These are phyloP conservation scores for Podargus strigoides DNA, from an alignment of 2,797 vertebrate genomes.

Conservation along the genomic window DNA sequence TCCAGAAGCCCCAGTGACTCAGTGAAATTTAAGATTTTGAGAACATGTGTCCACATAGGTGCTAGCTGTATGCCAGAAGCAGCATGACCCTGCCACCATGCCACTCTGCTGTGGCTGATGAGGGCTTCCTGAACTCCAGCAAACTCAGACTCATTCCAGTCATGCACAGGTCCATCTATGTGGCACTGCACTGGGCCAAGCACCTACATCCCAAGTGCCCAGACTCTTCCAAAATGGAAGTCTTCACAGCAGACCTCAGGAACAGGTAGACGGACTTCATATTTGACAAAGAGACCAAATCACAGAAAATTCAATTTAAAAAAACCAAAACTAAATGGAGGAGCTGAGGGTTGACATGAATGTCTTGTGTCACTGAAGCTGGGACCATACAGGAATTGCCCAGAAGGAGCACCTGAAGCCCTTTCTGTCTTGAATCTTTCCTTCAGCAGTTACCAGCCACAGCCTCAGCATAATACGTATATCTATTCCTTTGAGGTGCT, in stretches of 20 bases:
- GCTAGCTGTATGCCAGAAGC: background rate
- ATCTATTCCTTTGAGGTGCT: background rate
- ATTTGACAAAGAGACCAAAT: background rate
- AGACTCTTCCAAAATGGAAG: background rate
- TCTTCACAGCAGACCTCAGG: background rate
- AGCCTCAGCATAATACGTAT: accelerated
- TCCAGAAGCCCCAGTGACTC: background rate
- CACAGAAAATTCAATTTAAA: background rate
- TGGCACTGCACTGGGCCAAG: background rate
- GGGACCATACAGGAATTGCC: background rate
- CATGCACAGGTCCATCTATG: background rate
- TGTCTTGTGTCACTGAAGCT: background rate
- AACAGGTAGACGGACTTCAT: background rate
- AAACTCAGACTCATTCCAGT: background rate
- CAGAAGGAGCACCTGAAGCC: background rate
- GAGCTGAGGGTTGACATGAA: background rate
- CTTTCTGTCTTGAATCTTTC: background rate
- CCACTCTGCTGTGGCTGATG: background rate
- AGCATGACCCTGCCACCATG: background rate
- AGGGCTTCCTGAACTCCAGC: background rate
- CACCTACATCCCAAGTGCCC: background rate
- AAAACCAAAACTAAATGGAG: background rate
- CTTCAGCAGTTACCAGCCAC: background rate
- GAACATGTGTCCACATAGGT: background rate
- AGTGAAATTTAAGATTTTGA: background rate